Evolutionary conservation across 2,888 invertebrate species (phyloP), one percentile per base, ranked within the genome.

Genomic region (Philereme transversata): DNA sequence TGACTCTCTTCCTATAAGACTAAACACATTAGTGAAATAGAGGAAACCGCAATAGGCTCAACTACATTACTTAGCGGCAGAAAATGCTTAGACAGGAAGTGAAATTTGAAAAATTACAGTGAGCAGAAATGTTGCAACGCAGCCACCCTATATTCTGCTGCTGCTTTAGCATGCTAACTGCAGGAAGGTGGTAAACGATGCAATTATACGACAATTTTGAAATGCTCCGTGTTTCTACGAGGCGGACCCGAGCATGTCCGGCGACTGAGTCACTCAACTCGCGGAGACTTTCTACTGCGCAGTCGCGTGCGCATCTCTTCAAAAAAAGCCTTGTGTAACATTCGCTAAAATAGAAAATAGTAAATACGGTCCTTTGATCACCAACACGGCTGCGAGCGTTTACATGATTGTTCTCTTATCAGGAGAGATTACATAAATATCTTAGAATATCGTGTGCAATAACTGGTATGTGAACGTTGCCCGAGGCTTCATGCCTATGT

Each of bases 271-370:
- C 86, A 87, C 71, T 79, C 76, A 76, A 83, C 69, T 62, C 67
- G 67, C 70, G 68, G 71, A 70, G 74, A 86, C 89, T 90, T 89
- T 90, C 90, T 88, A 90, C 77, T 68, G 73, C 76, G 77, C 51
- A 63, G 67, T 82, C 76, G 82, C 80, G 72, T 83, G 84, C 78
- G 81, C 77, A 68, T 81, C 73, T 83, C 78, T 81, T 78, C 72
- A 54, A 57, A 72, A 22, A 81, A 79, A 75, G 71, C 71, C 79
- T 89, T 88, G 86, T 84, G 84, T 86, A 88, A 87, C 77, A 64
- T 75, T 81, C 75, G 84, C 81, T 86, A 86, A 88, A 87, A 88
- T 86, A 86, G 89, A 88, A 89, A 88, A 85, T 78, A 72, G 75
- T 69, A 76, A 78, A 79, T 73, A 68, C 67, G 62, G 71, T 81